Percentiles rank a stretch among this genome's conserved stretches.
Evolutionary conservation across 2,888 invertebrate genomes (phyloP).

Genomic region (Caenorhabditis sp.): DNA sequence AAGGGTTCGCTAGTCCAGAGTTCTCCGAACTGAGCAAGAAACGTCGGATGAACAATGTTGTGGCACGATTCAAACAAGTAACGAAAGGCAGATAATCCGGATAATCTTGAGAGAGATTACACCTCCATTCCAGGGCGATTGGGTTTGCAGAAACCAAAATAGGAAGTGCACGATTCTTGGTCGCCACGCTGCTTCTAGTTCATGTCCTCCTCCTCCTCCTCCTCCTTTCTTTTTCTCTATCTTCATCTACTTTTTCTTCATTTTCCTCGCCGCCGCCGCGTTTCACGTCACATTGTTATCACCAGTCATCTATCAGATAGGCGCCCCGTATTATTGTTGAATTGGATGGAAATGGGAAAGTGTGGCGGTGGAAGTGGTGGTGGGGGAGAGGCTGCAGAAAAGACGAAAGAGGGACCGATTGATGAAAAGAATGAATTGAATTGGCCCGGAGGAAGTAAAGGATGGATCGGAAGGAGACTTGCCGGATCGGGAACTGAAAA

Average conservation of each 20-base stretch:
- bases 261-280: constrained; percentile 17
- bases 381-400: constrained; percentile 20
- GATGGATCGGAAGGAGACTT: neutral
- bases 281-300: constrained; percentile 55
- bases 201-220: constrained; percentile 4
- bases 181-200: constrained; percentile 9
- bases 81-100: too few species aligned
- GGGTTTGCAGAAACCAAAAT: neutral
- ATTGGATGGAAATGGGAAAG: constrained; percentile 39
- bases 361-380: neutral
- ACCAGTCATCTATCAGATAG: constrained; percentile 54
- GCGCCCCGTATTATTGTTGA: constrained; percentile 55
- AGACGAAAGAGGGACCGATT: constrained; percentile 17
- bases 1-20: too few species aligned
- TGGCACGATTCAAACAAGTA: too few species aligned
- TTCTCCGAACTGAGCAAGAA: neutral
- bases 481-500: too few species aligned
- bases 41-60: too few species aligned
- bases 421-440: constrained; percentile 52
- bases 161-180: constrained; percentile 17
- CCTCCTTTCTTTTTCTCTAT: constrained; percentile 2
- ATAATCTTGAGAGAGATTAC: neutral
- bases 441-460: constrained; percentile 9
- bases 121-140: neutral
- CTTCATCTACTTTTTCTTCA: neutral